phyloP scores from a whole-genome alignment of 2,113 vertebrate species.

The Ailurus styani region DNA sequence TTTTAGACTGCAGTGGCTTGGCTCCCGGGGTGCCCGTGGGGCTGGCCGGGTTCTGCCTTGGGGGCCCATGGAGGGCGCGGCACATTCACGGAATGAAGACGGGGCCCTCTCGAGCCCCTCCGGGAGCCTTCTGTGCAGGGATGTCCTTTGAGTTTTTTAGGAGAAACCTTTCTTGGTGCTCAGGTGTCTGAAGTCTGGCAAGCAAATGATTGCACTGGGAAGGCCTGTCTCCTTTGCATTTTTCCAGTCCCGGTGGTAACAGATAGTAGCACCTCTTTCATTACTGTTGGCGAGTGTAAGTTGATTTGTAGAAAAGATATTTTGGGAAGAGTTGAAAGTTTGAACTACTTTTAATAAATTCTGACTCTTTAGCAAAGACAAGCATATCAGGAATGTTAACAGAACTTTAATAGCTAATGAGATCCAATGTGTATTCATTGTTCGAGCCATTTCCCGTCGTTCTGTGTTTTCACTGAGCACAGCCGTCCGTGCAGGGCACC shows the following conservation, averaged over 20 bases:
- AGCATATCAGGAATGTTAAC: background rate
- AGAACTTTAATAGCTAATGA: background rate
- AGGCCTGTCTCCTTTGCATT: accelerated
- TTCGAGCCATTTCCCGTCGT: background rate
- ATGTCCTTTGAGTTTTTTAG: background rate
- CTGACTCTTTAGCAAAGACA: background rate
- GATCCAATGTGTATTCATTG: background rate
- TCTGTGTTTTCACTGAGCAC: background rate
- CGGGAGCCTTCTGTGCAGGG: accelerated
- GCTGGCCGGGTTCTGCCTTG: accelerated
- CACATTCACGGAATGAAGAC: accelerated
- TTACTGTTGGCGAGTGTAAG: background rate
- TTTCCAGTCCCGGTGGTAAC: background rate
- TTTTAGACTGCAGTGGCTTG: accelerated
- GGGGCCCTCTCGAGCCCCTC: accelerated
- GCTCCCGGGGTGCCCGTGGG: accelerated
- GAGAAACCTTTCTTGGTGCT: accelerated
- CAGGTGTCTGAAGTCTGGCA: background rate
- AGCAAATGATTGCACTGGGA: background rate
- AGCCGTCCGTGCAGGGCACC: accelerated
- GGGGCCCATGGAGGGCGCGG: accelerated
- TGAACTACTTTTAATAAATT: background rate
- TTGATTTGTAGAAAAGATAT: background rate
- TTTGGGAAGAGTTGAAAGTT: background rate
- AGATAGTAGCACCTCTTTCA: background rate